Percentiles rank a stretch among this genome's conserved stretches.
Evolutionary conservation across 2,888 invertebrate species (phyloP).

Genomic region (Drosophila hamatofila): DNA sequence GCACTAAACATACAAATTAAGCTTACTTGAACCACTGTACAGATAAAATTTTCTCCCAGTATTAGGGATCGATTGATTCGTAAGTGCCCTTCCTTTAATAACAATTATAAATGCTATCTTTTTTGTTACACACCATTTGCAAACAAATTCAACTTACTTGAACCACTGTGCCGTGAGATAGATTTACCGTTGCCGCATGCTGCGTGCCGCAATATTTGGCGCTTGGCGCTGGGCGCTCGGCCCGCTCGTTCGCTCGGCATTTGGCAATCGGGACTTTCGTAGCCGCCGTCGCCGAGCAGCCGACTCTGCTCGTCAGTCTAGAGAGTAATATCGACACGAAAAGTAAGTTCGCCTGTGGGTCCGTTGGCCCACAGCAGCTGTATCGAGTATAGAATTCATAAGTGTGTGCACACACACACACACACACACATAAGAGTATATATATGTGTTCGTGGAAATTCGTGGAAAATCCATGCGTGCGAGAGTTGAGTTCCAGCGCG

Average conservation of each 20-base stretch:
- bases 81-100: too few species aligned
- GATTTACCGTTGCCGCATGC: slow-evolving; percentile 58
- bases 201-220: slow-evolving; percentile 70
- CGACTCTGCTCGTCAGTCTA: slow-evolving; percentile 78
- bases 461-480: slow-evolving; percentile 77
- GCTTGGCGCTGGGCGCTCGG: slow-evolving; percentile 62
- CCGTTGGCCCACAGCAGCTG: slow-evolving; percentile 59
- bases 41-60: too few species aligned
- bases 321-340: slow-evolving; percentile 85
- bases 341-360: slow-evolving; percentile 82
- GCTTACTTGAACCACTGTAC: too few species aligned
- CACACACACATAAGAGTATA: background rate
- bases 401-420: slow-evolving; percentile 44
- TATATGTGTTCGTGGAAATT: slow-evolving; percentile 64
- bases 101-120: too few species aligned
- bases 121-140: too few species aligned
- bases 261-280: slow-evolving; percentile 63
- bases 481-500: slow-evolving; percentile 46
- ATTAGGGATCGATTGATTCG: too few species aligned
- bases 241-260: slow-evolving; percentile 55
- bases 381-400: slow-evolving; percentile 78
- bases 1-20: too few species aligned
- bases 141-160: background rate
- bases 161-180: slow-evolving; percentile 50
- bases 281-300: slow-evolving; percentile 37